phyloP scores from a whole-genome alignment of 2,113 vertebrate species.

The Mastomys natalensis region DNA sequence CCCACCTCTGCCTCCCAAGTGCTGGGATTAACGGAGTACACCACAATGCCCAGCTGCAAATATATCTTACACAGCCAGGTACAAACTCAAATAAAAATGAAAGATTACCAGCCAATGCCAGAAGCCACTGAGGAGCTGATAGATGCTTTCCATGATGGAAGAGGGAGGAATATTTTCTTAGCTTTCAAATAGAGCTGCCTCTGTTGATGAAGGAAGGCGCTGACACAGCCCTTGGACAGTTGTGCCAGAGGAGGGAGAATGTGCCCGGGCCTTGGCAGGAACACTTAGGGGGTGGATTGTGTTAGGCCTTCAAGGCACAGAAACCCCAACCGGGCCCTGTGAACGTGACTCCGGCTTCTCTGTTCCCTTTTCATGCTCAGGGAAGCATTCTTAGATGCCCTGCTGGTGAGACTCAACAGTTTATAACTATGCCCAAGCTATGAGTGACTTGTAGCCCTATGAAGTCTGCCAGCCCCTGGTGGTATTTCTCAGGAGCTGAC shows the following conservation, averaged over 20 bases:
- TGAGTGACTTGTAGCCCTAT: neutral
- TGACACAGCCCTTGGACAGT: too few relatives aligned
- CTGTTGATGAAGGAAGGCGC: neutral
- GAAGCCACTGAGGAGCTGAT: neutral
- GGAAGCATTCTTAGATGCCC: neutral
- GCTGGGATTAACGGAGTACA: neutral
- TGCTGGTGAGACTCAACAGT: neutral
- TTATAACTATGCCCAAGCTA: neutral
- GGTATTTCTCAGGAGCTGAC: neutral
- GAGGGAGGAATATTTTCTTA: neutral
- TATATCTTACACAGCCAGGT: constrained; percentile 38
- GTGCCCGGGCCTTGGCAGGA: neutral
- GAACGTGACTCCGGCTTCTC: neutral
- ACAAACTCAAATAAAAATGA: neutral
- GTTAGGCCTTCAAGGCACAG: neutral
- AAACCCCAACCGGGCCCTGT: neutral
- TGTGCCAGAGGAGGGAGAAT: neutral
- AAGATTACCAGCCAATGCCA: neutral
- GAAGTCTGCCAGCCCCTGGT: neutral
- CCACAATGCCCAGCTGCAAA: neutral
- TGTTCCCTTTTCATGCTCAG: neutral
- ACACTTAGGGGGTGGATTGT: too few relatives aligned
- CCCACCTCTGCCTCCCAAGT: neutral
- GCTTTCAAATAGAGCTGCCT: neutral
- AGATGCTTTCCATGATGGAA: neutral